These are phyloP conservation scores for Heteromormyrus szaboi DNA, from an alignment of 2,797 vertebrate species.

Conservation along the genomic window DNA sequence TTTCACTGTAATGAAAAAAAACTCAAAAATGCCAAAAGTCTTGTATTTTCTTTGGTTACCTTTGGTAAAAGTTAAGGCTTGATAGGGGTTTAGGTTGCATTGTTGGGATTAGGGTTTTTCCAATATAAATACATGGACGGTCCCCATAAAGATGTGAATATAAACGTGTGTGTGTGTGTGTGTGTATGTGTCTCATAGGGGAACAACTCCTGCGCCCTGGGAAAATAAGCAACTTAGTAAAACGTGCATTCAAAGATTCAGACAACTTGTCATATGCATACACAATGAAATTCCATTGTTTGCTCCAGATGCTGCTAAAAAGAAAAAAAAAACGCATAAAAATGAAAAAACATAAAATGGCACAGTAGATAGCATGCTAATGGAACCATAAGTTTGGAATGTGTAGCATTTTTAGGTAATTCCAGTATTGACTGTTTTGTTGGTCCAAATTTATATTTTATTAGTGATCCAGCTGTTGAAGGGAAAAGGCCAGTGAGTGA, in stretches of 20 bases:
- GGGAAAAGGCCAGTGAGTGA: background rate
- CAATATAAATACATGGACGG: background rate
- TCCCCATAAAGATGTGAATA: background rate
- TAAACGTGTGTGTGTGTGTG: background rate
- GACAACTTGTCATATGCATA: background rate
- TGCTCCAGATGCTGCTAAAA: background rate
- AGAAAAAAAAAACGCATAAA: background rate
- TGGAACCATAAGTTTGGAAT: background rate
- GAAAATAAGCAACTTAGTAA: background rate
- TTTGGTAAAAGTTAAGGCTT: background rate
- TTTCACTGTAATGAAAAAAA: background rate
- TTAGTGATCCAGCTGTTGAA: background rate
- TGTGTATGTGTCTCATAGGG: background rate
- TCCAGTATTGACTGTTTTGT: background rate
- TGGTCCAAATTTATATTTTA: background rate
- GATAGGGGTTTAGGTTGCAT: background rate
- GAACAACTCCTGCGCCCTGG: background rate
- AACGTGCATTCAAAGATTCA: background rate
- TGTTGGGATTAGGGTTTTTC: background rate
- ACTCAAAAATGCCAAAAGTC: background rate
- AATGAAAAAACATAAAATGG: background rate
- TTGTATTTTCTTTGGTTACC: background rate
- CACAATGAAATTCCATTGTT: background rate
- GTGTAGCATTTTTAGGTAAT: background rate
- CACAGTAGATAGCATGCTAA: background rate